Evolutionary conservation across 2,797 vertebrate genomes (phyloP), one percentile per base, ranked within the genome.

Genomic region (Cirrhinus molitorella): DNA sequence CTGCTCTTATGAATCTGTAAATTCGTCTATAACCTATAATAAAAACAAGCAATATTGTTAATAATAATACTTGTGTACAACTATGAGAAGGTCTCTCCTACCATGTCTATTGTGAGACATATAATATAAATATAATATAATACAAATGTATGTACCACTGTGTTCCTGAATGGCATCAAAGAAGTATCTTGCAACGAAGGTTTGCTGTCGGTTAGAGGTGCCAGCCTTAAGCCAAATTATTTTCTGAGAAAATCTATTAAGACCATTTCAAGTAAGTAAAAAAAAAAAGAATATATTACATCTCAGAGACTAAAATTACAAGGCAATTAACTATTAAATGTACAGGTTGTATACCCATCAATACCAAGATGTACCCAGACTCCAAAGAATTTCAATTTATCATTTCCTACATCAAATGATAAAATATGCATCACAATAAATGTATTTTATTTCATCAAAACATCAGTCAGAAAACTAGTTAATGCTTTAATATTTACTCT

Each of bases 351-450:
- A 49, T 49, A 72, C 68, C 23, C 45, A 71, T 71, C 43, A 49
- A 71, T 71, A 28, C 45, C 43, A 65, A 78, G 55, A 78, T 59
- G 75, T 57, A 72, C 70, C 47, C 70, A 72, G 45, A 72, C 31
- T 49, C 68, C 68, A 28, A 25, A 70, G 40, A 47, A 71, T 49
- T 71, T 71, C 23, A 49, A 28, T 72, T 51, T 49, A 14, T 72
- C 23, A 72, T 49, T 72, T 72, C 45, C 68, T 72, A 19, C 16
- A 51, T 21, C 25, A 47, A 71, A 71, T 51, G 5, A 72, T 51
- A 51, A 51, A 49, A 49, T 16, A 71, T 47, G 16, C 17, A 23
- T 45, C 19, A 68, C 45, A 23, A 28, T 49, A 47, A 11, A 71
- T 25, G 13, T 25, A 14, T 43, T 45, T 45, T 9, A 25, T n/a